phyloP scores from a whole-genome alignment of 2,888 invertebrate genomes.

The Embidobia sp. region DNA sequence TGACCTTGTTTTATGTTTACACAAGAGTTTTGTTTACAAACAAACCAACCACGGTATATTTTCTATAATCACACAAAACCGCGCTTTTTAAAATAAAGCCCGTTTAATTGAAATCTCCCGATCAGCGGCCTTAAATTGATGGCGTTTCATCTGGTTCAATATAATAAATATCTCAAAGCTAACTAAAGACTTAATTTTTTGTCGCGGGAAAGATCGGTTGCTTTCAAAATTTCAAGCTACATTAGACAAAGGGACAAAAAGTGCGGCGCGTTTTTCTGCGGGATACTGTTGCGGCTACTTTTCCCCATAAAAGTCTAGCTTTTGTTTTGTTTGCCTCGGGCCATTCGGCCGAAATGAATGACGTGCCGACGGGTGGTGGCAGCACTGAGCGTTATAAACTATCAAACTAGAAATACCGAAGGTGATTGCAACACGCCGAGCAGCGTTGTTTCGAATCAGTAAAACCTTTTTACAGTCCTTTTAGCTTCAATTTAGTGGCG shows the following conservation, averaged over 20 bases:
- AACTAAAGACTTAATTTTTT: slow-evolving; percentile 34
- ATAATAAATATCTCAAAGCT: slow-evolving; percentile 5
- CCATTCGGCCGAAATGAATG: slow-evolving; percentile 50
- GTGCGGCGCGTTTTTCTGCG: slow-evolving; percentile 30
- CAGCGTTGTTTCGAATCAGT: slow-evolving; percentile 71
- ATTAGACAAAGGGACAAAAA: slow-evolving; percentile 48
- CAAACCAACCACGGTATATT: too few species aligned
- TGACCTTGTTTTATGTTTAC: too few species aligned
- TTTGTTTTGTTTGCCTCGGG: slow-evolving; percentile 53
- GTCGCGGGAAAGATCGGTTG: slow-evolving; percentile 1
- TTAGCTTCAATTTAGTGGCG: slow-evolving; percentile 76
- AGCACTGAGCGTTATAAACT: slow-evolving; percentile 58
- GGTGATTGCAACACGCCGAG: slow-evolving; percentile 67
- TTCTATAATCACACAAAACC: too few species aligned
- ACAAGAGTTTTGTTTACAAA: too few species aligned
- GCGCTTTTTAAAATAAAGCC: too few species aligned
- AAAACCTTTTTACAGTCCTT: slow-evolving; percentile 78
- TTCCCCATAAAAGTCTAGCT: slow-evolving; percentile 46
- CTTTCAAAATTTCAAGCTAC: slow-evolving; percentile 47
- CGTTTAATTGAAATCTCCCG: too few species aligned
- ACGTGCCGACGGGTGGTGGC: slow-evolving; percentile 61
- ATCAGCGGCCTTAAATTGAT: not conserved
- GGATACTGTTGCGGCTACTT: slow-evolving; percentile 37
- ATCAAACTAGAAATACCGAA: slow-evolving; percentile 61
- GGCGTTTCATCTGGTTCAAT: not conserved